These are phyloP conservation scores for Pristis pectinata DNA, from an alignment of 2,797 vertebrate genomes.

Conservation along the genomic window DNA sequence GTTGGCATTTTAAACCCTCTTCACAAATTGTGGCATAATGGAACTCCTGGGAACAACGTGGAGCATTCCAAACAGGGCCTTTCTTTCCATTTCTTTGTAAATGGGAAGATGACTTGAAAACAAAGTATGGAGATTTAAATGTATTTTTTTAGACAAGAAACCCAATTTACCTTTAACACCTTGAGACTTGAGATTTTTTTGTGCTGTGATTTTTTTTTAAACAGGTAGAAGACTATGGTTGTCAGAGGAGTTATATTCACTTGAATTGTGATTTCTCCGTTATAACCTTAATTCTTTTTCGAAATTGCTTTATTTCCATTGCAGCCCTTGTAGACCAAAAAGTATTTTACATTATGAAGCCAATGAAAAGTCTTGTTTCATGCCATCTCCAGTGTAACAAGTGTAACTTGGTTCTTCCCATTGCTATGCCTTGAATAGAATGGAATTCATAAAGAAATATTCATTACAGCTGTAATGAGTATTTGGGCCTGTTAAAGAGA, in stretches of 20 bases:
- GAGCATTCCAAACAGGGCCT: not conserved
- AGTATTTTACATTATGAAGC: not conserved
- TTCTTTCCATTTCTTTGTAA: not conserved
- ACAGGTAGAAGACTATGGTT: not conserved
- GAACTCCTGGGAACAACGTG: not conserved
- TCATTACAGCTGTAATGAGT: not conserved
- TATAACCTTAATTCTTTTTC: not conserved
- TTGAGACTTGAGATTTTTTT: conserved; percentile 18
- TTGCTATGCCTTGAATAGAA: too few relatives aligned
- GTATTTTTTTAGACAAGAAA: not conserved
- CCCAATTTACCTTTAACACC: not conserved
- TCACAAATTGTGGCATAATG: conserved; percentile 11
- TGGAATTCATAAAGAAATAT: not conserved
- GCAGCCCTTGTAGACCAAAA: not conserved
- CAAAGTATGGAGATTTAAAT: not conserved
- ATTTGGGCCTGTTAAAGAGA: not conserved
- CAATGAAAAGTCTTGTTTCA: not conserved
- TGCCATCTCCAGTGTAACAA: not conserved
- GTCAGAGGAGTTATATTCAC: not conserved
- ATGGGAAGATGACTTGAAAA: not conserved
- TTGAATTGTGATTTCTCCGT: not conserved
- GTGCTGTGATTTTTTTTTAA: not conserved
- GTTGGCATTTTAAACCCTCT: conserved; percentile 15
- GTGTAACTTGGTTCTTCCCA: too few relatives aligned
- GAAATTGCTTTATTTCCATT: not conserved